Evolutionary conservation across 2,113 vertebrate species (phyloP).

Genomic region (Fukomys damarensis): DNA sequence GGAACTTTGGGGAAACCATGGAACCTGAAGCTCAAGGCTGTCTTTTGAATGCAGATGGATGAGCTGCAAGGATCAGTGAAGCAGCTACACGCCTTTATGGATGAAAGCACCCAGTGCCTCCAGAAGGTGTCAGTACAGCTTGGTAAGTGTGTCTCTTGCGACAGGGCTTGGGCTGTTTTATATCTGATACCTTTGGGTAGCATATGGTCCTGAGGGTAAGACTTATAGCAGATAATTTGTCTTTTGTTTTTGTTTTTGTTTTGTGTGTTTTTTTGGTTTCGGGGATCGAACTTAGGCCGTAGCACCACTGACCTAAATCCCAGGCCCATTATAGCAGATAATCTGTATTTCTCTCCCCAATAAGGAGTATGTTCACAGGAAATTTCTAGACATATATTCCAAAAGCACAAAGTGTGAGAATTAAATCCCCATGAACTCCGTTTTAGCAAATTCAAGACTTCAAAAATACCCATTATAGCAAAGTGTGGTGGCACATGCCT

Average conservation of each 20-base stretch:
- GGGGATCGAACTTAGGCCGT: no score
- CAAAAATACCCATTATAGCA: background rate
- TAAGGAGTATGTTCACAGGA: constrained; percentile 28
- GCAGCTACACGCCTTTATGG: constrained; percentile 79
- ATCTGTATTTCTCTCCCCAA: background rate
- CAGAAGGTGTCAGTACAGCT: constrained; percentile 82
- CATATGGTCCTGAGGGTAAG: background rate
- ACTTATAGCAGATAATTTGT: background rate
- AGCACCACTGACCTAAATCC: no score
- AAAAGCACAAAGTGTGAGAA: constrained; percentile 17
- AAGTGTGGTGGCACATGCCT: background rate
- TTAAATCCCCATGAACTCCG: constrained; percentile 1
- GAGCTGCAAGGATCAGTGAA: constrained; percentile 80
- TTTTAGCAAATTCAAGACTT: constrained; percentile 40
- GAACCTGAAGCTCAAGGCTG: background rate
- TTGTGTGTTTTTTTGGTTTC: no score
- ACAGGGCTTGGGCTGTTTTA: background rate
- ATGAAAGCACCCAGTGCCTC: constrained; percentile 78
- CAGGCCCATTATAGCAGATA: background rate
- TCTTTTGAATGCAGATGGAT: constrained; percentile 79
- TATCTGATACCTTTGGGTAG: background rate
- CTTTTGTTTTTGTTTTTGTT: no score
- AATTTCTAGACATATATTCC: constrained; percentile 46
- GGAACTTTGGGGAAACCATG: background rate
- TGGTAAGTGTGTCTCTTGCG: constrained; percentile 73